A percentile compares a stretch with the other conserved stretches of the same genome.
Evolutionary conservation across 1,140 invertebrate genomes (phyloP).

Genomic region (Vollenhovia emeryi): DNA sequence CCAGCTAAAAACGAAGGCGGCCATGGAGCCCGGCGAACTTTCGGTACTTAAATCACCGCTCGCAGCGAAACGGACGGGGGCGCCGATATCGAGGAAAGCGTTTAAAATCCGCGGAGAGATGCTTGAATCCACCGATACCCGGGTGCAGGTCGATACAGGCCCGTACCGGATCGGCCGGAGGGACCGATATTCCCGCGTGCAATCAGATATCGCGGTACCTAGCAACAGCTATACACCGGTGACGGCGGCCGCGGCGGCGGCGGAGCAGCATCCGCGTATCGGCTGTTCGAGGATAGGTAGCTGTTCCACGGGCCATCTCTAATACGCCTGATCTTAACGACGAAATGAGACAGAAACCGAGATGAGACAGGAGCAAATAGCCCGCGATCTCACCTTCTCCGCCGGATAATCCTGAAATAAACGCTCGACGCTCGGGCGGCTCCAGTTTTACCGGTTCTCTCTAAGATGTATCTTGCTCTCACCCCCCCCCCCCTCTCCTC

Average conservation of each 20-base stretch:
- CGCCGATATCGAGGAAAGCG: neutral
- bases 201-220: slow-evolving; percentile 70
- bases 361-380: slow-evolving; percentile 35
- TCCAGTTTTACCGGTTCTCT: slow-evolving; percentile 1
- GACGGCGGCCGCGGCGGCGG: slow-evolving; percentile 55
- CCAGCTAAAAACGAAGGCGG: neutral
- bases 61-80: neutral
- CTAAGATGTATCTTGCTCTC: neutral
- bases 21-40: slow-evolving; percentile 2
- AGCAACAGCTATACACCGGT: slow-evolving; percentile 64
- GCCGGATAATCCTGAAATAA: slow-evolving; percentile 3
- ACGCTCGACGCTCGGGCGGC: neutral
- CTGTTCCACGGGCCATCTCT: slow-evolving; percentile 16
- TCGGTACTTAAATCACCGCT: neutral
- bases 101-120: slow-evolving; percentile 41
- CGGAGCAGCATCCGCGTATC: slow-evolving; percentile 64
- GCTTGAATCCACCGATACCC: slow-evolving; percentile 44
- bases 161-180: slow-evolving; percentile 40
- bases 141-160: slow-evolving; percentile 38
- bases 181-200: slow-evolving; percentile 71
- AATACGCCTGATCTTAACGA: slow-evolving; percentile 47
- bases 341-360: slow-evolving; percentile 35
- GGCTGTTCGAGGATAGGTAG: slow-evolving; percentile 39
- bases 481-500: too few species aligned
- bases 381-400: neutral